These are phyloP conservation scores for Chesias legatella DNA, from an alignment of 2,888 invertebrate genomes.

Conservation along the genomic window DNA sequence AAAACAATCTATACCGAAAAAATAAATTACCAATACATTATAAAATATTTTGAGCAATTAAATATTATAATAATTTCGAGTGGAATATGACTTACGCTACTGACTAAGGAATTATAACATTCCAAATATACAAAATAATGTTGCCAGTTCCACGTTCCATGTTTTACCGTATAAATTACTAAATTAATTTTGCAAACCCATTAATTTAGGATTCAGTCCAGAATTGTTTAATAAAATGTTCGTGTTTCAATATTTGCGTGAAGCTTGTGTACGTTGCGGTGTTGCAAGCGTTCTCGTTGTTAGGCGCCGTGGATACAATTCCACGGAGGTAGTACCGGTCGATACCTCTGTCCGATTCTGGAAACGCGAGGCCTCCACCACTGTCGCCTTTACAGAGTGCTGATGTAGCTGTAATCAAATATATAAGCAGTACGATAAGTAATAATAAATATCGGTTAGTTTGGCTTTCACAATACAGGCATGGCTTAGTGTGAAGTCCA, in stretches of 20 bases:
- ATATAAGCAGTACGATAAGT: not conserved
- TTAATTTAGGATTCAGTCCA: slow-evolving; percentile 20
- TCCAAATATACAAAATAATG: too few species aligned
- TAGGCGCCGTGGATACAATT: slow-evolving; percentile 55
- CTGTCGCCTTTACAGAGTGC: slow-evolving; percentile 65
- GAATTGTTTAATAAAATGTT: slow-evolving; percentile 47
- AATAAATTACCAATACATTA: too few species aligned
- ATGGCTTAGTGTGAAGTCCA: too few species aligned
- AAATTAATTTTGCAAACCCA: too few species aligned
- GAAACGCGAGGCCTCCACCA: slow-evolving; percentile 59
- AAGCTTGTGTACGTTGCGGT: slow-evolving; percentile 47
- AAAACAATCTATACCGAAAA: too few species aligned
- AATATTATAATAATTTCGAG: too few species aligned
- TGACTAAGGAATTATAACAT: too few species aligned
- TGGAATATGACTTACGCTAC: too few species aligned
- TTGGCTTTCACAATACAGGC: too few species aligned
- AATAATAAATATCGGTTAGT: not conserved
- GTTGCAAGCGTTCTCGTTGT: slow-evolving; percentile 46
- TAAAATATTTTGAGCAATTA: too few species aligned
- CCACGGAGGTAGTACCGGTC: slow-evolving; percentile 58
- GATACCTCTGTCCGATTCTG: slow-evolving; percentile 35
- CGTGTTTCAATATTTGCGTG: slow-evolving; percentile 50
- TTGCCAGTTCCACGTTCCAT: too few species aligned
- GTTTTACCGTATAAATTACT: too few species aligned
- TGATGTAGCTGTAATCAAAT: slow-evolving; percentile 10